Base-by-base conservation (phyloP, 2,888 invertebrate species). In the Eledone cirrhosa region DNA sequence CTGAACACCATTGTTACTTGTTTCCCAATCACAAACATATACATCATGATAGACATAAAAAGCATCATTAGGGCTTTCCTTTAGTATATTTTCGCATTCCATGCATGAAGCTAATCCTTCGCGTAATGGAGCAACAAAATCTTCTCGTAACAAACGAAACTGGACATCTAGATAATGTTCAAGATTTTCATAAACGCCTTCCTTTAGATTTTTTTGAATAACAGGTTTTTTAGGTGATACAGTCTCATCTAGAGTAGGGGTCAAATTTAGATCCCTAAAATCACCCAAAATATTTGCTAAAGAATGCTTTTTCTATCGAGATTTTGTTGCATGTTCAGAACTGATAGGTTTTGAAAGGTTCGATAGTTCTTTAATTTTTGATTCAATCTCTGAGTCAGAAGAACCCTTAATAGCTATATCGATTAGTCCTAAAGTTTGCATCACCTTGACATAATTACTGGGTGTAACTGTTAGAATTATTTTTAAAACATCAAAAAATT, bases 151-250 rank as follows among this genome's bases (percentile, higher is more conserved):
- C 48, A 96, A 91, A 41, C 94, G 93, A 86, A 95, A 95, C 85
- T 96, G 96, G 4, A 88, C 91, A 84, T 95, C 94, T 31, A 97
- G 91, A 88, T 97, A 97, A 86, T 95, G 93, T 74, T 94, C 92
- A 1, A 94, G 92, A 86, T 92, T 92, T 0, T 91, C 87, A 88
- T 94, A 96, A 0, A 92, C 91, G n/a, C 94, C 95, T 69, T 92
- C 89, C 0, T 93, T 89, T 78, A 94, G 92, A 86, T 94, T 94
- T 0, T 93, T 92, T 24, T 93, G 90, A 29, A 94, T 84, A 86
- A 92, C 93, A 0, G 92, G 90, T 13, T 85, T 81, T 3, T 83
- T 78, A 27, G 82, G 83, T 8, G 80, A 79, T 1, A 88, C 83
- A 31, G 92, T 81, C 77, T 91, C 91, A 33, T 86, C 83, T 7